Conservation (phyloP, 2,797 vertebrate genomes). For the Psittacula derbiana region DNA sequence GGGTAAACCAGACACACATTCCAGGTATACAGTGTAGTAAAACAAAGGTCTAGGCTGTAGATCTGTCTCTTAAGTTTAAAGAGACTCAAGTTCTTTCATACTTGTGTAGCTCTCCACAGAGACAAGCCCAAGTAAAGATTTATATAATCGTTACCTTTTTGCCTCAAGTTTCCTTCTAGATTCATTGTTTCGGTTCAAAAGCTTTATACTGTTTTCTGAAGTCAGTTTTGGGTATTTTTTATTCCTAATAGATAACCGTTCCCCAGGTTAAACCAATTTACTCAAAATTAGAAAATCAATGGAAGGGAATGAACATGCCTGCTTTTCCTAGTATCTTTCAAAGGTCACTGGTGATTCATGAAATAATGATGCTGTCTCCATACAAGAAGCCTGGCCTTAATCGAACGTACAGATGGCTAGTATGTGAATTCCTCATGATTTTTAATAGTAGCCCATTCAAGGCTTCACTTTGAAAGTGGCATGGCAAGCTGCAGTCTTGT, state of each 20-base stretch:
- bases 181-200: not conserved
- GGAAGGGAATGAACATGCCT: slow-evolving; percentile 54
- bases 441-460: not conserved
- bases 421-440: not conserved
- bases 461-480: not conserved
- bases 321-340: slow-evolving; percentile 17
- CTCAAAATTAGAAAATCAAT: slow-evolving; percentile 85
- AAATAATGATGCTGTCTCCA: not conserved
- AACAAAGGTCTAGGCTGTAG: not conserved
- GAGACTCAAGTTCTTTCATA: not conserved
- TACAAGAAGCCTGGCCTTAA: not conserved
- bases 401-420: not conserved
- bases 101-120: not conserved
- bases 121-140: not conserved
- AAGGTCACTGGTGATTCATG: slow-evolving; percentile 61
- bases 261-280: slow-evolving; percentile 70
- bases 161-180: not conserved
- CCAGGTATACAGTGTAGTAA: not conserved
- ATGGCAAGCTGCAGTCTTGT: not conserved
- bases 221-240: slow-evolving; percentile 25
- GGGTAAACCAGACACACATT: not conserved
- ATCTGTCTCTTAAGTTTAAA: not conserved
- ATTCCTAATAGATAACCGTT: slow-evolving; percentile 17
- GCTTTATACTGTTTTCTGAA: slow-evolving; percentile 28
- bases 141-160: not conserved